Conservation (phyloP, 2,113 vertebrate species). For the Scatophagus argus region DNA sequence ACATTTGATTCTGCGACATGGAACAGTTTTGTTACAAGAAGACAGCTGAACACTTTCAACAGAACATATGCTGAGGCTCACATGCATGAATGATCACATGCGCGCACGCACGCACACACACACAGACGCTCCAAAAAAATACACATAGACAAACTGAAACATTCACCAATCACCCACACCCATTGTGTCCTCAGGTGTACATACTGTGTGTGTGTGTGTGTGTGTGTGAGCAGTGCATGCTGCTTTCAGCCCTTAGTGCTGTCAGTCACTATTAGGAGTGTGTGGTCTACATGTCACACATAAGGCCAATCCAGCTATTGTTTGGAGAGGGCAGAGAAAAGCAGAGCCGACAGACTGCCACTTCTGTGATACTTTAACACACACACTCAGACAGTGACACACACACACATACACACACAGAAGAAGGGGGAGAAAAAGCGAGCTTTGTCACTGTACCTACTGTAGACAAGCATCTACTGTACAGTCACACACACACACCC, state of each 20-base stretch:
- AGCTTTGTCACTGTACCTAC: conserved; percentile 35
- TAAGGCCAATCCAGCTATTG: conserved; percentile 94
- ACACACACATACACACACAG: conserved; percentile 31
- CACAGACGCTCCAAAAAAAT: background rate
- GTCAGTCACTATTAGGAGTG: conserved; percentile 87
- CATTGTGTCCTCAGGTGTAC: conserved; percentile 71
- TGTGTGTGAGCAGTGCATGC: conserved; percentile 53
- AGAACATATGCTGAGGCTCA: conserved; percentile 74
- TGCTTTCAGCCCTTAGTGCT: conserved; percentile 83
- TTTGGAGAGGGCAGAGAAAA: conserved; percentile 91
- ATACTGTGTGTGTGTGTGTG: conserved; percentile 41
- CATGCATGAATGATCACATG: conserved; percentile 59
- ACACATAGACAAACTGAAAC: conserved; percentile 56
- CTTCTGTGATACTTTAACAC: conserved; percentile 88
- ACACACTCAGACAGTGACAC: conserved; percentile 53
- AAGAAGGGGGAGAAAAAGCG: background rate
- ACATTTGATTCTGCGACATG: conserved; percentile 45
- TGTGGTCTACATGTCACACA: conserved; percentile 84
- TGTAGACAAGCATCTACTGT: conserved; percentile 26
- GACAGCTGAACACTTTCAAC: conserved; percentile 74
- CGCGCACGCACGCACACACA: conserved; percentile 24
- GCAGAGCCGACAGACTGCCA: conserved; percentile 97
- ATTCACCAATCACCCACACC: conserved; percentile 55
- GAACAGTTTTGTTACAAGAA: conserved; percentile 54
- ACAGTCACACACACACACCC: background rate